Conservation (phyloP, 2,888 invertebrate species). For the Anticlea derivata region DNA sequence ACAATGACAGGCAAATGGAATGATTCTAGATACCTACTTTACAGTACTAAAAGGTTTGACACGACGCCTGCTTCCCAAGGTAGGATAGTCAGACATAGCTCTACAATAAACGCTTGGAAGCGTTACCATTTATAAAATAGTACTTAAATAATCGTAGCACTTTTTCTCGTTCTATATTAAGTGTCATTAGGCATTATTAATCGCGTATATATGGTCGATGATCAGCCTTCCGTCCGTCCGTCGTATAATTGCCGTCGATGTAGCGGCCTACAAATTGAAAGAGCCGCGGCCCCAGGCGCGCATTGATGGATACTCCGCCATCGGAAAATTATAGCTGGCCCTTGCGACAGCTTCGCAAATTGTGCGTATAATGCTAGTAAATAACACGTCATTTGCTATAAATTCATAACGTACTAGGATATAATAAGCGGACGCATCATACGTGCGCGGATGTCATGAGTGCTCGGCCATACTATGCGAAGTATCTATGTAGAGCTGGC, state of each 20-base stretch:
- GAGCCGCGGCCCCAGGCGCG: constrained; percentile 76
- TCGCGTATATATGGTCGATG: constrained; percentile 79
- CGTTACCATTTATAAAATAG: constrained; percentile 45
- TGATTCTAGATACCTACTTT: no score
- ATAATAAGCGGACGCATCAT: constrained; percentile 55
- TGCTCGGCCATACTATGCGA: constrained; percentile 26
- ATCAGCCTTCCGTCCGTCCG: constrained; percentile 74
- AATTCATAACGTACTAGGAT: constrained; percentile 70
- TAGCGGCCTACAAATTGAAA: constrained; percentile 83
- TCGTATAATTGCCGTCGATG: constrained; percentile 75
- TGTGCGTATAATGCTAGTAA: constrained; percentile 83
- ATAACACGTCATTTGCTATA: constrained; percentile 75
- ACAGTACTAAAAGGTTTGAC: no score
- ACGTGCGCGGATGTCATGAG: constrained; percentile 47
- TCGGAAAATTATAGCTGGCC: constrained; percentile 79
- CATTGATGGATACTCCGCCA: constrained; percentile 83
- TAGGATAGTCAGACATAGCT: no score
- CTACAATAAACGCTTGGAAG: constrained; percentile 2
- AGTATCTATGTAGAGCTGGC: background rate
- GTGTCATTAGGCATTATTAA: constrained; percentile 83
- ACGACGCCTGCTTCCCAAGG: no score
- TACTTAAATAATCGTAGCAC: constrained; percentile 76
- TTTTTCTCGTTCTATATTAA: constrained; percentile 81
- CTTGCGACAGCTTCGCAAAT: constrained; percentile 83
- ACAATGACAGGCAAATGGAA: no score